Percentiles rank a stretch among this genome's conserved stretches.
Conservation (phyloP, 2,888 invertebrate genomes). For the Myopa tessellatipennis region DNA sequence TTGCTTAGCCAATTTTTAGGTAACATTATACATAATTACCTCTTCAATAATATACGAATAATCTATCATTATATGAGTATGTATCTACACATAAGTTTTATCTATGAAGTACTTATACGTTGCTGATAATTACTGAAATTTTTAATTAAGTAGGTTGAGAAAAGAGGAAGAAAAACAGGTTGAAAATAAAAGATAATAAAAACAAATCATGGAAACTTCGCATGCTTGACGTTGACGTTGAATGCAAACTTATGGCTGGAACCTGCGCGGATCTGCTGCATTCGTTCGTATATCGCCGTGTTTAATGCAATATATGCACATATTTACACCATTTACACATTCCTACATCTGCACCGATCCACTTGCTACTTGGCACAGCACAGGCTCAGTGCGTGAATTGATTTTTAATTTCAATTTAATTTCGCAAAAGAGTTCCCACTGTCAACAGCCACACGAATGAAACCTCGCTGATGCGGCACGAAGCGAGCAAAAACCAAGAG, state of each 20-base stretch:
- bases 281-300: neutral
- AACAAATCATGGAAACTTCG: too few species aligned
- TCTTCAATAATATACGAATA: neutral
- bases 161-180: too few species aligned
- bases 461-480: neutral
- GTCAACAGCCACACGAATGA: slow-evolving; percentile 52
- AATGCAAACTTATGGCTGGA: neutral
- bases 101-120: too few species aligned
- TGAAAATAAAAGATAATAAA: too few species aligned
- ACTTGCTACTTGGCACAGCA: slow-evolving; percentile 40
- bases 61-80: too few species aligned
- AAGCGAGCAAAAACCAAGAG: neutral
- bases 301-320: neutral
- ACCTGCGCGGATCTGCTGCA: neutral
- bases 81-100: too few species aligned
- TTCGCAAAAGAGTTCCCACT: slow-evolving; percentile 64
- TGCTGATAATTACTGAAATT: too few species aligned
- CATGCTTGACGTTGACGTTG: neutral
- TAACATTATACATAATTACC: neutral
- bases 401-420: slow-evolving; percentile 64
- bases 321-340: neutral
- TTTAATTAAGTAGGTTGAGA: too few species aligned
- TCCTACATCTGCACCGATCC: neutral
- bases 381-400: slow-evolving; percentile 56
- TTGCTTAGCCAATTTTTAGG: neutral